Conservation (phyloP, 2,888 invertebrate species). For the Oscheius sp. region DNA sequence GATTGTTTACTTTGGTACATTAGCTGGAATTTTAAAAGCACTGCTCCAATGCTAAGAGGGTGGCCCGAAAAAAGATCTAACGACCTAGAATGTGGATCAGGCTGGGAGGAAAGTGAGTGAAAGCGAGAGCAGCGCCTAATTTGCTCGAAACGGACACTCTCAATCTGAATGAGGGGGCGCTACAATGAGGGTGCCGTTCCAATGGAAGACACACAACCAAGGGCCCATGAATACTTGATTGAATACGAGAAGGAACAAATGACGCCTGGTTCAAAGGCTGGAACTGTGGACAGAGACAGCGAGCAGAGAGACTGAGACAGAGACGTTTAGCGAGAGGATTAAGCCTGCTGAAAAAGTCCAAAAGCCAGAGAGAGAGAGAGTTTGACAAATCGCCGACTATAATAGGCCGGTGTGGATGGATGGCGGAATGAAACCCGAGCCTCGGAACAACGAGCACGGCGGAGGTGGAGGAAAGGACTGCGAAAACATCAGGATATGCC, state of each 20-base stretch:
- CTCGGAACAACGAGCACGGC: not conserved
- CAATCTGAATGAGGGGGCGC: constrained; percentile 19
- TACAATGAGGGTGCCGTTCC: constrained; percentile 2
- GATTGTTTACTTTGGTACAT: too few species aligned
- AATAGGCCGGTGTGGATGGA: constrained; percentile 3
- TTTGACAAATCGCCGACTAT: not conserved
- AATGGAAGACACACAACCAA: constrained; percentile 26
- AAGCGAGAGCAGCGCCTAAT: constrained; percentile 1
- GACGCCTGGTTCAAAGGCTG: constrained; percentile 15
- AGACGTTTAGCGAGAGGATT: not conserved
- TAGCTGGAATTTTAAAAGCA: too few species aligned
- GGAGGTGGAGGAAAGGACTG: not conserved
- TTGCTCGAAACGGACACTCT: constrained; percentile 18
- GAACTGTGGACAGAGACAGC: not conserved
- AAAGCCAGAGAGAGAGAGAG: not conserved
- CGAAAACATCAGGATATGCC: too few species aligned
- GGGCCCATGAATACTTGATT: constrained; percentile 36
- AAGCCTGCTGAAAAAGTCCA: not conserved
- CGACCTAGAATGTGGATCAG: too few species aligned
- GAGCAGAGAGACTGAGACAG: not conserved
- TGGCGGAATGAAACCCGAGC: constrained; percentile 20
- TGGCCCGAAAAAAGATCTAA: too few species aligned
- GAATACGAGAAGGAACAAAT: constrained; percentile 25
- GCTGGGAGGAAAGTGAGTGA: not conserved
- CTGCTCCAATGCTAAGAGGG: too few species aligned